A percentile compares a stretch with the other conserved stretches of the same genome.
Conservation (phyloP, 2,797 vertebrate genomes). For the Chiropotes sagulatus region DNA sequence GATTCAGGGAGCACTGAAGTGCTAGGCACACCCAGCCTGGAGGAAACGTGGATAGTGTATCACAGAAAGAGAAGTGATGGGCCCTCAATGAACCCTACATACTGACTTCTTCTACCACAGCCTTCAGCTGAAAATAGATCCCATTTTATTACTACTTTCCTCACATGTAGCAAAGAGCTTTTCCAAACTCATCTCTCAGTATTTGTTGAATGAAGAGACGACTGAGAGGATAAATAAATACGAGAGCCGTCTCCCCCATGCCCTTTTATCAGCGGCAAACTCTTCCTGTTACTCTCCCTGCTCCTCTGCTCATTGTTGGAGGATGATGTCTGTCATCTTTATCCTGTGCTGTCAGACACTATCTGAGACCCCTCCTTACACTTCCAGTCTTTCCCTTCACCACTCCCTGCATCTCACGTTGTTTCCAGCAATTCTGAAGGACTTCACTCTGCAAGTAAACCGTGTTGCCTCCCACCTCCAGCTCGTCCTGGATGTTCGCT, state of each 20-base stretch:
- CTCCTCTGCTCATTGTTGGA: neutral
- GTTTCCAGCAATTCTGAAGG: neutral
- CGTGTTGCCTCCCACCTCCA: neutral
- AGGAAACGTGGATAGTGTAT: accelerated
- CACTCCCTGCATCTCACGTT: neutral
- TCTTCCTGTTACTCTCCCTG: neutral
- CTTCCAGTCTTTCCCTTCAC: neutral
- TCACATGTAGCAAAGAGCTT: neutral
- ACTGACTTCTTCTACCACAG: neutral
- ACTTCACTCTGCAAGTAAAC: neutral
- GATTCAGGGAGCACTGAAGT: neutral
- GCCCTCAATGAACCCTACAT: neutral
- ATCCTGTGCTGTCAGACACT: neutral
- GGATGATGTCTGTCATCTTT: neutral
- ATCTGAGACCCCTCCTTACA: too few species aligned
- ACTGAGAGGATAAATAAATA: neutral
- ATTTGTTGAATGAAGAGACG: neutral
- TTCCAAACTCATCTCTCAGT: neutral
- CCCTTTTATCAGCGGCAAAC: neutral
- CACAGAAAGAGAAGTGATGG: too few species aligned
- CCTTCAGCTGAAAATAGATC: neutral
- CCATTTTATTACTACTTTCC: too few species aligned
- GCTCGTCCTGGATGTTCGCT: neutral
- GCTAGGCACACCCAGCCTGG: accelerated
- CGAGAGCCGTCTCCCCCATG: neutral